A percentile compares a stretch with the other conserved stretches of the same genome.
These are phyloP conservation scores for Malurus alboscapulatus DNA, from an alignment of 2,113 vertebrate genomes.

Conservation along the genomic window DNA sequence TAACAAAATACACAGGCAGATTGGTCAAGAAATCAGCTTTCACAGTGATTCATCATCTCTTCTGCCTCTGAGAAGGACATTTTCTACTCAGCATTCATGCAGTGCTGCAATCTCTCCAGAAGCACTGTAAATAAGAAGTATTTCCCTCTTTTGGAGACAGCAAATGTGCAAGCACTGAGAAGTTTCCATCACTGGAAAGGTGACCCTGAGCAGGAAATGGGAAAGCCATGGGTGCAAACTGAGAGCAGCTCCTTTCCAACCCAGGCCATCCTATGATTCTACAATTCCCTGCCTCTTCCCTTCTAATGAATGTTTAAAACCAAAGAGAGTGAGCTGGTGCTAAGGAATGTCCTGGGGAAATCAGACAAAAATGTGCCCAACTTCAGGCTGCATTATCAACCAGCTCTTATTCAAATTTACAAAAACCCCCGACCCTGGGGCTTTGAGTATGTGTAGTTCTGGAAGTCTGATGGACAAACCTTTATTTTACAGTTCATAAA, in stretches of 20 bases:
- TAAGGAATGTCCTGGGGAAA: background rate
- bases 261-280: background rate
- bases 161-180: slow-evolving; percentile 8
- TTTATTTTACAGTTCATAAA: slow-evolving; percentile 48
- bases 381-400: background rate
- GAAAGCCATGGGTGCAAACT: background rate
- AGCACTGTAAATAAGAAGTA: background rate
- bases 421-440: background rate
- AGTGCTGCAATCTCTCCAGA: background rate
- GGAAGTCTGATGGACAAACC: background rate
- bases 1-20: slow-evolving; percentile 13
- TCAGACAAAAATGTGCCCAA: background rate
- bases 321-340: background rate
- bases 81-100: background rate
- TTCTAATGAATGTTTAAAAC: background rate
- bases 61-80: slow-evolving; percentile 27
- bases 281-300: background rate
- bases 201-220: background rate
- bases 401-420: background rate
- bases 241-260: background rate
- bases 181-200: background rate
- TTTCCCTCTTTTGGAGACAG: slow-evolving; percentile 2
- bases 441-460: background rate
- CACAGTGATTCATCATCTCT: slow-evolving; percentile 9
- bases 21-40: slow-evolving; percentile 1